Conservation (phyloP, 2,113 vertebrate genomes). For the Poecile atricapillus region DNA sequence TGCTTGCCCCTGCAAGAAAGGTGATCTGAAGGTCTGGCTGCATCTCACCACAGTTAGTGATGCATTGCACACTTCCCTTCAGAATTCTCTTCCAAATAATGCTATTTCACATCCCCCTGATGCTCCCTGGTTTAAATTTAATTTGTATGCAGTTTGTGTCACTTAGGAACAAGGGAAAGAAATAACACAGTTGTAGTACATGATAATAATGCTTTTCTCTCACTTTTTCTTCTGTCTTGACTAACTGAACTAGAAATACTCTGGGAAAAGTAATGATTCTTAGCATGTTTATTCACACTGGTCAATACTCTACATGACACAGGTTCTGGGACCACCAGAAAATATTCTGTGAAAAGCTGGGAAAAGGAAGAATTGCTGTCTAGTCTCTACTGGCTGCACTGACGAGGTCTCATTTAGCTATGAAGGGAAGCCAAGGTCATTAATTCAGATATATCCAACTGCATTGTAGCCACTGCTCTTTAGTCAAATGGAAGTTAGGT, state of each 20-base stretch:
- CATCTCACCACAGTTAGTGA: neutral
- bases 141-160: neutral
- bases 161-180: slow-evolving; percentile 40
- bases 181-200: slow-evolving; percentile 51
- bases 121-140: slow-evolving; percentile 3
- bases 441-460: neutral
- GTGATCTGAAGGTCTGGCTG: slow-evolving; percentile 29
- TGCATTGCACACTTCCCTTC: neutral
- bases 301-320: neutral
- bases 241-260: neutral
- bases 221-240: neutral
- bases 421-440: neutral
- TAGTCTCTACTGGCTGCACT: neutral
- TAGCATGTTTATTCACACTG: neutral
- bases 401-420: neutral
- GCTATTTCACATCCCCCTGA: slow-evolving; percentile 16
- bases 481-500: neutral
- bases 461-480: accelerated
- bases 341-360: neutral
- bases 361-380: neutral
- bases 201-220: slow-evolving; percentile 27
- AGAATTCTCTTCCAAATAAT: slow-evolving; percentile 36
- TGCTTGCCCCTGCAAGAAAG: neutral
- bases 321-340: neutral
- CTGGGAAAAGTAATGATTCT: neutral